Evolutionary conservation across 1,140 invertebrate species (phyloP).

Genomic region (Bursaphelenchus mucronatus): DNA sequence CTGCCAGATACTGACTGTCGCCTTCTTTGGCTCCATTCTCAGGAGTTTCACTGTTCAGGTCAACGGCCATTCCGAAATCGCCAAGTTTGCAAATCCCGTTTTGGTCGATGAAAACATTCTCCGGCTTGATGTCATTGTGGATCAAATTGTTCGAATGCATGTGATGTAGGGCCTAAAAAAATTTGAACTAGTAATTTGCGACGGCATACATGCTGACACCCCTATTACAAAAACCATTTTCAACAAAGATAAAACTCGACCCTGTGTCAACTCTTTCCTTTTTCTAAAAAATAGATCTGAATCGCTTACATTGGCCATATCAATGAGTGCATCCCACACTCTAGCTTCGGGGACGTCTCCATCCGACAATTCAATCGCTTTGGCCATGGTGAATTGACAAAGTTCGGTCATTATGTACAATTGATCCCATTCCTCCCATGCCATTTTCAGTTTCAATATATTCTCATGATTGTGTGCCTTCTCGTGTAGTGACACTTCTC

Average conservation of each 20-base stretch:
- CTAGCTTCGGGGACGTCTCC: constrained; percentile 64
- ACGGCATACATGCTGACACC: no score
- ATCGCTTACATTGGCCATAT: constrained; percentile 62
- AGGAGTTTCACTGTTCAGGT: constrained; percentile 61
- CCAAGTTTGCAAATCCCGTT: constrained; percentile 70
- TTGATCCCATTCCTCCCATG: constrained; percentile 72
- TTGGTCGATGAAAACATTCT: constrained; percentile 70
- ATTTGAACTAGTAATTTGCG: no score
- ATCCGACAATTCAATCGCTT: constrained; percentile 54
- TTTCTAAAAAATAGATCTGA: no score
- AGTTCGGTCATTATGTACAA: constrained; percentile 74
- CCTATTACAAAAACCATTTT: constrained; percentile 20
- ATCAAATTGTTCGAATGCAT: constrained; percentile 70
- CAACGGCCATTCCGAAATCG: constrained; percentile 73
- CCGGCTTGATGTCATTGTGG: constrained; percentile 75
- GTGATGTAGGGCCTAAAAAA: constrained; percentile 66
- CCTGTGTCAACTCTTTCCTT: no score
- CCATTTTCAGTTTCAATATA: constrained; percentile 69
- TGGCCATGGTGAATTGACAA: constrained; percentile 65
- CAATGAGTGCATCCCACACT: constrained; percentile 66
- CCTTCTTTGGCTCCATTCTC: constrained; percentile 65
- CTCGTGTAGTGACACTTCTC: constrained; percentile 25
- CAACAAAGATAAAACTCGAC: not conserved
- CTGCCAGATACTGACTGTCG: constrained; percentile 73
- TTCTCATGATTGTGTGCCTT: constrained; percentile 66